Evolutionary conservation across 2,888 invertebrate genomes (phyloP).

Genomic region (Poecilobothrus nobilitatus): DNA sequence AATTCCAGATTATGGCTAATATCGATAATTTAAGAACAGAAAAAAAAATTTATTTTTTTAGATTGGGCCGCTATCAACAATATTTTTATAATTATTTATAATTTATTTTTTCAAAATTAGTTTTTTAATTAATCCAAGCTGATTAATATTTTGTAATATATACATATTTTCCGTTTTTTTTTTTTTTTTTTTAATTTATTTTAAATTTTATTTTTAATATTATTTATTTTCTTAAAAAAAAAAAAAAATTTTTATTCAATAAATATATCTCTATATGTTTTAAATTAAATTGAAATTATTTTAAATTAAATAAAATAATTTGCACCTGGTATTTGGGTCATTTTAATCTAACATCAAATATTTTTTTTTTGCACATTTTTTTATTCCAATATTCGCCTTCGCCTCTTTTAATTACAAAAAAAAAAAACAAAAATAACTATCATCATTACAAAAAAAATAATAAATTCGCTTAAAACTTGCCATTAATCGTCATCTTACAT

Average conservation of each 20-base stretch:
- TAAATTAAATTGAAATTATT: too few relatives aligned
- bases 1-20: background rate
- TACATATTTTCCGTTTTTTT: background rate
- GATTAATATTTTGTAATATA: background rate
- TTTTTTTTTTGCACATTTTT: slow-evolving; percentile 5
- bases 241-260: background rate
- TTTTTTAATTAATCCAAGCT: too few relatives aligned
- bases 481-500: background rate
- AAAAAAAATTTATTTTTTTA: background rate
- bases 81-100: background rate
- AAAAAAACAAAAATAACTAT: background rate
- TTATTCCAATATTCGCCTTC: slow-evolving; percentile 2
- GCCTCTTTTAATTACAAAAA: background rate
- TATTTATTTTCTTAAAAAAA: background rate
- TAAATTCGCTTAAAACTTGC: background rate
- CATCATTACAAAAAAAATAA: background rate
- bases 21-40: background rate
- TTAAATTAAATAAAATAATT: background rate
- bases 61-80: background rate
- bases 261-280: too few relatives aligned
- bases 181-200: background rate
- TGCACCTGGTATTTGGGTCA: slow-evolving; percentile 6
- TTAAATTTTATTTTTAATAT: background rate
- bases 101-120: background rate
- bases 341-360: slow-evolving; percentile 2